These are phyloP conservation scores for Nematopogon swammerdamellus DNA, from an alignment of 2,888 invertebrate species.

Conservation along the genomic window DNA sequence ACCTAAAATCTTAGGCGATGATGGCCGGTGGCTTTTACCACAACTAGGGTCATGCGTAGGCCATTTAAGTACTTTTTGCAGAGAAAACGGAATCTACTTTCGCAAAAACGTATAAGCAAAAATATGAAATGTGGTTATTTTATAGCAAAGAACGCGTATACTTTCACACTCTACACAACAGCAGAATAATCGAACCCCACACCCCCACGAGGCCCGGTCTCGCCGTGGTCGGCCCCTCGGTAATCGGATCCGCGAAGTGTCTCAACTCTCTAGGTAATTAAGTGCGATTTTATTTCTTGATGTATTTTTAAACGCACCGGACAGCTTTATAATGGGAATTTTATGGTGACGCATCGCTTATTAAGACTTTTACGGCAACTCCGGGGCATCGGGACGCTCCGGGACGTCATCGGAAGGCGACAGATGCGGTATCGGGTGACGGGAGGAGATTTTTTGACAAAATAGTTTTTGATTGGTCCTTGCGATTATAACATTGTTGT, in stretches of 20 bases:
- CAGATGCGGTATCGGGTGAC: conserved; percentile 54
- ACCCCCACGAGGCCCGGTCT: conserved; percentile 7
- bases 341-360: conserved; percentile 57
- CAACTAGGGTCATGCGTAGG: too few relatives aligned
- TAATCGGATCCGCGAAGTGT: conserved; percentile 31
- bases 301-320: conserved; percentile 54
- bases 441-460: conserved; percentile 24
- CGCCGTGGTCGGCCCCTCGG: conserved; percentile 23
- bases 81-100: too few relatives aligned
- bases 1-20: too few relatives aligned
- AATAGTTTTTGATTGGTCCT: not conserved
- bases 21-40: too few relatives aligned
- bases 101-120: too few relatives aligned
- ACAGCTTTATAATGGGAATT: conserved; percentile 55
- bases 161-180: too few relatives aligned
- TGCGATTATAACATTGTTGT: too few relatives aligned
- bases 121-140: too few relatives aligned
- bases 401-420: conserved; percentile 27
- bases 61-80: too few relatives aligned
- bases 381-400: not conserved
- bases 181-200: too few relatives aligned
- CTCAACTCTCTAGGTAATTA: conserved; percentile 51
- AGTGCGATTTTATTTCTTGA: conserved; percentile 55
- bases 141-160: too few relatives aligned
- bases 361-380: conserved; percentile 48